Evolutionary conservation across 2,797 vertebrate genomes (phyloP).

Genomic region (Eulemur rubriventer): DNA sequence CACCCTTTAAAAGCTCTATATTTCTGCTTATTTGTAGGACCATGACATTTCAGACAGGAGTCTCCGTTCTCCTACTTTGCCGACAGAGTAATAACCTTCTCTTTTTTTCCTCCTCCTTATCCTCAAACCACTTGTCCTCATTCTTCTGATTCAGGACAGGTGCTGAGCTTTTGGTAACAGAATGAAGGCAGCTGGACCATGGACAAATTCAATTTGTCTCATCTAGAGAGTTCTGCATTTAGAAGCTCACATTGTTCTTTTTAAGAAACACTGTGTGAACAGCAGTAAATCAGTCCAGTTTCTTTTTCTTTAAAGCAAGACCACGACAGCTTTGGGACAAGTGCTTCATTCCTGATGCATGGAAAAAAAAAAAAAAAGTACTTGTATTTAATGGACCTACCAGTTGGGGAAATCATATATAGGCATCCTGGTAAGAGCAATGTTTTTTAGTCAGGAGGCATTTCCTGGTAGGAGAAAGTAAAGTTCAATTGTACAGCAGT

Average conservation of each 20-base stretch:
- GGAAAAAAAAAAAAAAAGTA: neutral
- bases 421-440: neutral
- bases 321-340: neutral
- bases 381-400: neutral
- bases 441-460: neutral
- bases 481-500: neutral
- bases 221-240: neutral
- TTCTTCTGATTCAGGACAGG: too few species aligned
- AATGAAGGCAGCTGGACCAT: too few species aligned
- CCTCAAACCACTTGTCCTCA: too few species aligned
- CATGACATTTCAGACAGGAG: too few species aligned
- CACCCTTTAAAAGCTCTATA: too few species aligned
- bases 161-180: too few species aligned
- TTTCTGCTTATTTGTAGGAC: too few species aligned
- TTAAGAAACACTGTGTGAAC: neutral
- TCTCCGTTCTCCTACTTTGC: too few species aligned
- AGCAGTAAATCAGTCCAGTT: neutral
- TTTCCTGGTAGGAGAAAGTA: neutral
- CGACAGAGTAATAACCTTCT: too few species aligned
- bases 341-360: neutral
- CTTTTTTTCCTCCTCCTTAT: too few species aligned
- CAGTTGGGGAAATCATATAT: neutral
- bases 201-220: neutral
- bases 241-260: neutral
- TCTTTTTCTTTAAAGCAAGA: neutral